phyloP scores from a whole-genome alignment of 2,888 invertebrate species.

The Cataglyphis livida region DNA sequence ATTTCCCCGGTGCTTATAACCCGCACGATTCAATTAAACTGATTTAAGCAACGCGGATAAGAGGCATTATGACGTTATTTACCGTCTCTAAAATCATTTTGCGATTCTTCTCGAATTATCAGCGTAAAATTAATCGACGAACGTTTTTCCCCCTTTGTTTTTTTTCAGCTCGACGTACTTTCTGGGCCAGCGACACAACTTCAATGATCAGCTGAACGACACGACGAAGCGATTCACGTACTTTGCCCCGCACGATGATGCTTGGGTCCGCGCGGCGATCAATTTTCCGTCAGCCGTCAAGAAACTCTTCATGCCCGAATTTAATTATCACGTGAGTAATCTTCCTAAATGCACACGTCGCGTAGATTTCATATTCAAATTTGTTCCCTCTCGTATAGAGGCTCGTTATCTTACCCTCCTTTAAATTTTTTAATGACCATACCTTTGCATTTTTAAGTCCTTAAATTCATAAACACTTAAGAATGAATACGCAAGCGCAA shows the following conservation, averaged over 20 bases:
- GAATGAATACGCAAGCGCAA: background rate
- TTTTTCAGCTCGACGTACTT: slow-evolving; percentile 91
- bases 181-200: slow-evolving; percentile 91
- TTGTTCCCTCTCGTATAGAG: background rate
- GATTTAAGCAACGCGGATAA: slow-evolving; percentile 31
- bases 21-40: slow-evolving; percentile 33
- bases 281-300: slow-evolving; percentile 92
- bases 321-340: slow-evolving; percentile 87
- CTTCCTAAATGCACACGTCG: background rate
- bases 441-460: background rate
- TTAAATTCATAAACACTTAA: background rate
- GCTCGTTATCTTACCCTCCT: background rate
- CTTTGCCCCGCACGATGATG: slow-evolving; percentile 96
- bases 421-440: background rate
- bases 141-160: background rate
- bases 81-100: background rate
- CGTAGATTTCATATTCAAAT: background rate
- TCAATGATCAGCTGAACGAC: slow-evolving; percentile 92
- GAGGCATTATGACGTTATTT: slow-evolving; percentile 22
- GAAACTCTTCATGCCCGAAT: slow-evolving; percentile 93
- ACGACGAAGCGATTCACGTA: slow-evolving; percentile 94
- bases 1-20: slow-evolving; percentile 27
- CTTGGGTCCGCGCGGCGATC: slow-evolving; percentile 93
- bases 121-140: slow-evolving; percentile 23
- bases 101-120: background rate